These are phyloP conservation scores for Pseudeuparius sepicola DNA, from an alignment of 2,888 invertebrate genomes.

Conservation along the genomic window DNA sequence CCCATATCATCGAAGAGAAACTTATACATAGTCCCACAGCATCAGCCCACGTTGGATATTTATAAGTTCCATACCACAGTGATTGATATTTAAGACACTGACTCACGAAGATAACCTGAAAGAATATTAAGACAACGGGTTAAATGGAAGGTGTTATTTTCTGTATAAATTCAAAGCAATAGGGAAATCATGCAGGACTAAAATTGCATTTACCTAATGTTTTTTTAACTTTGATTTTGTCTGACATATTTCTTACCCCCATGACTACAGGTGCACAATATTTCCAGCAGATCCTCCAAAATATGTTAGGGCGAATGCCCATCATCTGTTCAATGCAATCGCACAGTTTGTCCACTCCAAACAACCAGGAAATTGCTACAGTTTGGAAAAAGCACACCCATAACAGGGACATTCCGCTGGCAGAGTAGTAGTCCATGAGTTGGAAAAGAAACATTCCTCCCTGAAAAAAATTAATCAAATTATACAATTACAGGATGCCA, in stretches of 20 bases:
- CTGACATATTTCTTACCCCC: conserved; percentile 44
- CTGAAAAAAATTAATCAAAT: too few relatives aligned
- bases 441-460: conserved; percentile 89
- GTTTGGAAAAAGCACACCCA: conserved; percentile 55
- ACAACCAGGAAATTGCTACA: conserved; percentile 49
- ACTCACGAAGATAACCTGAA: conserved; percentile 52
- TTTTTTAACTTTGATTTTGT: conserved; percentile 1
- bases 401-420: conserved; percentile 48
- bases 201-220: too few relatives aligned
- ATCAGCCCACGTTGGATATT: conserved; percentile 53
- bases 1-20: conserved; percentile 55
- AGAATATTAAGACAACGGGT: conserved; percentile 18
- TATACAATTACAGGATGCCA: too few relatives aligned
- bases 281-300: conserved; percentile 52
- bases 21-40: conserved; percentile 50
- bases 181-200: too few relatives aligned
- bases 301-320: conserved; percentile 43
- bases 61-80: conserved; percentile 46
- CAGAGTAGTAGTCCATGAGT: conserved; percentile 66
- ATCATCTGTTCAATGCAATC: conserved; percentile 56
- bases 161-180: too few relatives aligned
- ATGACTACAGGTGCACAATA: conserved; percentile 49
- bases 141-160: conserved; percentile 4
- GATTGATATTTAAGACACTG: conserved; percentile 50
- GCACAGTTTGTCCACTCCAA: conserved; percentile 47